Evolutionary conservation across 2,888 invertebrate species (phyloP).

Genomic region (Atrina japonica): DNA sequence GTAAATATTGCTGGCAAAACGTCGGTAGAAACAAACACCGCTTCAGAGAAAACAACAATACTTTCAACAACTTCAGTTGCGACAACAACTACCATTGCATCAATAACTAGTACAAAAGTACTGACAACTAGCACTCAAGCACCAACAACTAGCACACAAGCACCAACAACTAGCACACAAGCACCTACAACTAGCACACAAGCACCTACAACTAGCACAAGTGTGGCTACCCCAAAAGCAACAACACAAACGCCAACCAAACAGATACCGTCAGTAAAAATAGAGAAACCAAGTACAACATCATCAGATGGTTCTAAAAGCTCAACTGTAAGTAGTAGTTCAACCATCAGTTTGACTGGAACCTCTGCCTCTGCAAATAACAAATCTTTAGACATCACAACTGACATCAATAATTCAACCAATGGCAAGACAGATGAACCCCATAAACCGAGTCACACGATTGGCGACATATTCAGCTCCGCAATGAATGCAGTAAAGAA

Average conservation of each 20-base stretch:
- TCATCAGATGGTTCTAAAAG: neutral
- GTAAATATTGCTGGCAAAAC: too few relatives aligned
- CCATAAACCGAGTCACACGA: constrained; percentile 53
- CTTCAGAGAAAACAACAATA: neutral
- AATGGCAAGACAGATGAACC: too few relatives aligned
- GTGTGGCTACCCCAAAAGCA: constrained; percentile 28
- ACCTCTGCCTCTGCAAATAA: constrained; percentile 33
- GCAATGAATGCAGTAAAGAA: constrained; percentile 59
- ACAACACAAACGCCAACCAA: constrained; percentile 35
- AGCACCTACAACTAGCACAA: constrained; percentile 35
- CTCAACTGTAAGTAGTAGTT: constrained; percentile 1
- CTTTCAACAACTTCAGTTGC: neutral
- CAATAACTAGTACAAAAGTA: constrained; percentile 8
- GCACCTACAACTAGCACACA: constrained; percentile 37
- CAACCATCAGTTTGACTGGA: constrained; percentile 2
- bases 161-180: constrained; percentile 39
- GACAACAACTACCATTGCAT: constrained; percentile 5
- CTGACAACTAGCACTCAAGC: constrained; percentile 1
- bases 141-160: constrained; percentile 22
- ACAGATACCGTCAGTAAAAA: constrained; percentile 37
- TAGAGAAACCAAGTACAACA: neutral
- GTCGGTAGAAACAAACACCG: neutral
- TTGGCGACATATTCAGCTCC: constrained; percentile 52
- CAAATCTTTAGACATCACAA: too few relatives aligned
- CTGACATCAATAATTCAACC: too few relatives aligned